A percentile compares a stretch with the other conserved stretches of the same genome.
Conservation (phyloP, 2,113 vertebrate genomes). For the Mustela lutreola region DNA sequence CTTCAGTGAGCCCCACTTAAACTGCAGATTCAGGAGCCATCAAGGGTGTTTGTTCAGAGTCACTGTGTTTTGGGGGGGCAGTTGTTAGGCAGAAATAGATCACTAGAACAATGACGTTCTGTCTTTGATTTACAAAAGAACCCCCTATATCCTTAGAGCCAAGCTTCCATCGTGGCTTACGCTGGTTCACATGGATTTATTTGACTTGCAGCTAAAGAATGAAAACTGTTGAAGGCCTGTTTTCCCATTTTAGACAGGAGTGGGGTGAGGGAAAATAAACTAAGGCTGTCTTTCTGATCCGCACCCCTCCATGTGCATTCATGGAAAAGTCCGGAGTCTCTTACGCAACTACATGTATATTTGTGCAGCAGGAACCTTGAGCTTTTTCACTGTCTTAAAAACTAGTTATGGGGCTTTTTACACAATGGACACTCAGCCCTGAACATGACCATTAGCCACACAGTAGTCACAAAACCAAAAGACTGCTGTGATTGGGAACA, state of each 20-base stretch:
- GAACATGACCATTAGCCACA: too few species aligned
- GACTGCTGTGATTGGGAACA: accelerated
- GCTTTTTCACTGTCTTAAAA: background rate
- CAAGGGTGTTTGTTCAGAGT: background rate
- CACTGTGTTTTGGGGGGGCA: background rate
- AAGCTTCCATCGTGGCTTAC: background rate
- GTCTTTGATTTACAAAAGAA: background rate
- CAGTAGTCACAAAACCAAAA: background rate
- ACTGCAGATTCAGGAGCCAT: background rate
- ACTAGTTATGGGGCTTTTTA: background rate
- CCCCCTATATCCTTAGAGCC: background rate
- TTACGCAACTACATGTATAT: accelerated
- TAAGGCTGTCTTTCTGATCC: background rate
- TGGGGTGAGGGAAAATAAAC: background rate
- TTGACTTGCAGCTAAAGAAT: constrained; percentile 21
- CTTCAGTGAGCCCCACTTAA: background rate
- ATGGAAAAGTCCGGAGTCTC: background rate
- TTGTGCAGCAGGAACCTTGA: background rate
- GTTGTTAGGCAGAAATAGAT: background rate
- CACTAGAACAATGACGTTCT: background rate
- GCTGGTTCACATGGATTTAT: background rate
- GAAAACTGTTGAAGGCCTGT: background rate
- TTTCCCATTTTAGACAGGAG: background rate
- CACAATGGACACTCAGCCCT: background rate
- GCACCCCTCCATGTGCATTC: background rate